Evolutionary conservation across 2,797 vertebrate genomes (phyloP), one percentile per base, ranked within the genome.

Genomic region (Ptychadena robeensis): DNA sequence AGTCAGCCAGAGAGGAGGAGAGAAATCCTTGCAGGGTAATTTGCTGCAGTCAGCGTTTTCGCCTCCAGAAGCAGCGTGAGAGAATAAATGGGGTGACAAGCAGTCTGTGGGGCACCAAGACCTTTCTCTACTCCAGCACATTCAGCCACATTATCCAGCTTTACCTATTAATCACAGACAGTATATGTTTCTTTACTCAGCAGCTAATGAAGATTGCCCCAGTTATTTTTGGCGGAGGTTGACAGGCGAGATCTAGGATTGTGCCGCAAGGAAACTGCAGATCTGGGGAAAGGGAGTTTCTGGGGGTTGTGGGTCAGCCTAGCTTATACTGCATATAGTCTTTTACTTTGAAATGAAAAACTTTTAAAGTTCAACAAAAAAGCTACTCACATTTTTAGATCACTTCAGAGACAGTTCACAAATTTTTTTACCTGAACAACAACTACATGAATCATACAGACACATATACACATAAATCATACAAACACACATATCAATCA

Each of bases 41-140:
- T 59, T 30, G 11, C 63, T 22, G 32, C 34, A 35, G 80, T 82
- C 80, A 76, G 80, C 80, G 11, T 3, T 75, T 69, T 69, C 9
- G 44, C 61, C 14, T n/a, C 35, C 53, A 28, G 65, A 48, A 1
- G 22, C 40, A 15, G 40, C 63, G 22, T 4, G 3, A 25, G 40
- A 63, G 44, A 27, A 82, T 70, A 68, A 65, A 75, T 76, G 48
- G 27, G 22, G 32, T 68, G 72, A 69, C 65, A 70, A 18, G 7
- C 48, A 76, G 64, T 68, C 71, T 32, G 69, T 40, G 30, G 35
- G 22, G n/a, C 57, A 48, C 63, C n/a, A 22, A 40, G 37, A 73
- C 61, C 59, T 66, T 81, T 32, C 40, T 3, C 63, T 38, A 71
- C 32, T n/a, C 25, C 22, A 59, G 79, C 73, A 44, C 38, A 73